These are phyloP conservation scores for Drosophila equinoxialis DNA, from an alignment of 1,140 invertebrate species.

Conservation along the genomic window DNA sequence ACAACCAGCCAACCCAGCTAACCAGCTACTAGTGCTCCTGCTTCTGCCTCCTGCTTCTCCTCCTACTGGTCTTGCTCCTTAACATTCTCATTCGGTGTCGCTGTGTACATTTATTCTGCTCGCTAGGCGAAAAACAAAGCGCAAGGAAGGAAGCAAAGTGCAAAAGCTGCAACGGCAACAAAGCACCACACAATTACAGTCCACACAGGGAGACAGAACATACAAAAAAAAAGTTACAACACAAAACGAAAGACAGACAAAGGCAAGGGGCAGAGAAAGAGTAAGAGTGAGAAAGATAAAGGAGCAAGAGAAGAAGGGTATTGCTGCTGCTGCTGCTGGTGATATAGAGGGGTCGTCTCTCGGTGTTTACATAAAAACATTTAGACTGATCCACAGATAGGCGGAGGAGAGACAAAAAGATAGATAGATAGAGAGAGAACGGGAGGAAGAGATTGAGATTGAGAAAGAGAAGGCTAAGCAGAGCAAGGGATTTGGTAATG, in stretches of 20 bases:
- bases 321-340: not conserved
- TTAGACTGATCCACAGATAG: conserved; percentile 64
- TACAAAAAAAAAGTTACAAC: not conserved
- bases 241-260: conserved; percentile 4
- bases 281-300: no score
- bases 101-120: conserved; percentile 61
- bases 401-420: conserved; percentile 27
- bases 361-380: conserved; percentile 78
- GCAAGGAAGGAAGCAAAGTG: conserved; percentile 77
- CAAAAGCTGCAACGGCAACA: conserved; percentile 76
- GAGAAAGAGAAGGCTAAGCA: not conserved
- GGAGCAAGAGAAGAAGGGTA: not conserved
- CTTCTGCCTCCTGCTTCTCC: not conserved
- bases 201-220: conserved; percentile 25
- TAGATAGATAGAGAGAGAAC: conserved; percentile 32
- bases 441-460: conserved; percentile 19
- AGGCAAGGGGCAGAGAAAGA: not conserved
- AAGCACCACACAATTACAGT: conserved; percentile 74
- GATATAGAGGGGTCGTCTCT: conserved; percentile 28
- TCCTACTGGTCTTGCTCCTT: conserved; percentile 5
- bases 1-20: conserved; percentile 45
- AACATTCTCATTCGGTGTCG: conserved; percentile 9
- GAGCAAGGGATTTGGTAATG: conserved; percentile 16
- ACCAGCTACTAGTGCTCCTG: not conserved
- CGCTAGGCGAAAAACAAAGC: conserved; percentile 70